Percentiles rank a stretch among this genome's conserved stretches.
Conservation (phyloP, 2,113 vertebrate species). For the Chiloscyllium plagiosum region DNA sequence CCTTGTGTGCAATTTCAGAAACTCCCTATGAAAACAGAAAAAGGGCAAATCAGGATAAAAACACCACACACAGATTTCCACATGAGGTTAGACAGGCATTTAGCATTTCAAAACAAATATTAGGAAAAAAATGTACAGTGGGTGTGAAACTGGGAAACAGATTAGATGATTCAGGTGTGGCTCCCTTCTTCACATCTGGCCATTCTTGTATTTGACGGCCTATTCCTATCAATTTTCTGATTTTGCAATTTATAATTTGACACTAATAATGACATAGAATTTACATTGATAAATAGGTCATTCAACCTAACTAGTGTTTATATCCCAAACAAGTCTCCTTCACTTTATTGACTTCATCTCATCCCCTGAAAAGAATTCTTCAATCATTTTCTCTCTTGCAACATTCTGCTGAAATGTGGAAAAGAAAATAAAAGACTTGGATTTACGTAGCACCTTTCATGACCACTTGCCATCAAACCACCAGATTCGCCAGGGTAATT, state of each 20-base stretch:
- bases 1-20: constrained; percentile 78
- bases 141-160: background rate
- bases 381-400: too few species aligned
- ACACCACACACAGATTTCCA: background rate
- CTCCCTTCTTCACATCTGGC: background rate
- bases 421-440: too few species aligned
- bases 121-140: background rate
- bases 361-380: too few species aligned
- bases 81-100: background rate
- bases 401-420: too few species aligned
- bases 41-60: constrained; percentile 9
- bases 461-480: too few species aligned
- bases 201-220: background rate
- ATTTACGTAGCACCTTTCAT: too few species aligned
- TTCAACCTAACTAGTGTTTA: background rate
- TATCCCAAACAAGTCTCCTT: background rate
- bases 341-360: background rate
- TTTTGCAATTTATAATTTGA: background rate
- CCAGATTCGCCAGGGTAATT: too few species aligned
- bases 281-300: background rate
- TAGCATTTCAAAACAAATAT: background rate
- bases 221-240: background rate
- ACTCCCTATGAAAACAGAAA: constrained; percentile 60
- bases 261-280: background rate
- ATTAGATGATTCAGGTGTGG: background rate